phyloP scores from a whole-genome alignment of 2,888 invertebrate species.

The Nebria brevicollis region DNA sequence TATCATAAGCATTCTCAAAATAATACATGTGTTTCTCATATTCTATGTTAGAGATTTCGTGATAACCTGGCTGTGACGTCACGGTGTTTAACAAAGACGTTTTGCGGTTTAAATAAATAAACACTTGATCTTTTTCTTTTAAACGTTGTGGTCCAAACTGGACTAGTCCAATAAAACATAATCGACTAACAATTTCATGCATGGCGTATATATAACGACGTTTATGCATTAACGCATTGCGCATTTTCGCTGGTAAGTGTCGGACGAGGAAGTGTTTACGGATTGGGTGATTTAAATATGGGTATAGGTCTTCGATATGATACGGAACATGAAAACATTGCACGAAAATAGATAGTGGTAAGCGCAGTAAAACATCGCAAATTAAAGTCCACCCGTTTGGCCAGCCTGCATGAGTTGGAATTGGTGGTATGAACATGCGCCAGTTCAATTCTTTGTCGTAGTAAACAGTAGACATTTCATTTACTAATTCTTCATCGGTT shows the following conservation, averaged over 20 bases:
- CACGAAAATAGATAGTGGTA: constrained; percentile 77
- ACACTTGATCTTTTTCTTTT: constrained; percentile 77
- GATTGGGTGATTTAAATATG: constrained; percentile 73
- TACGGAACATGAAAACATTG: constrained; percentile 72
- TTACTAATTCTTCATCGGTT: constrained; percentile 59
- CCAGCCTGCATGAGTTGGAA: constrained; percentile 70
- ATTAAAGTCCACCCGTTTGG: constrained; percentile 75
- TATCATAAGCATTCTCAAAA: constrained; percentile 66
- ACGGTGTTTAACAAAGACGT: constrained; percentile 74
- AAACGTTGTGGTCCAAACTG: constrained; percentile 73
- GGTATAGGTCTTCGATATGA: constrained; percentile 67
- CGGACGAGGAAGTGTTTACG: constrained; percentile 72
- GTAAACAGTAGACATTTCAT: constrained; percentile 65
- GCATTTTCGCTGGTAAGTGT: constrained; percentile 67
- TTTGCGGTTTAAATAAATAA: constrained; percentile 73
- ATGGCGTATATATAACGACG: constrained; percentile 70
- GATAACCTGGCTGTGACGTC: constrained; percentile 70
- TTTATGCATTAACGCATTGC: constrained; percentile 65
- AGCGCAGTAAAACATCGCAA: constrained; percentile 73
- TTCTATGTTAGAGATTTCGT: constrained; percentile 67
- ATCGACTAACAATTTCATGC: constrained; percentile 66
- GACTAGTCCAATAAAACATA: constrained; percentile 75
- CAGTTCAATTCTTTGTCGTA: constrained; percentile 67
- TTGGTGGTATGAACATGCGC: constrained; percentile 78
- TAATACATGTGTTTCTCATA: constrained; percentile 68